Base-by-base conservation (phyloP, 2,888 invertebrate genomes). In the Pinctada fucata region DNA sequence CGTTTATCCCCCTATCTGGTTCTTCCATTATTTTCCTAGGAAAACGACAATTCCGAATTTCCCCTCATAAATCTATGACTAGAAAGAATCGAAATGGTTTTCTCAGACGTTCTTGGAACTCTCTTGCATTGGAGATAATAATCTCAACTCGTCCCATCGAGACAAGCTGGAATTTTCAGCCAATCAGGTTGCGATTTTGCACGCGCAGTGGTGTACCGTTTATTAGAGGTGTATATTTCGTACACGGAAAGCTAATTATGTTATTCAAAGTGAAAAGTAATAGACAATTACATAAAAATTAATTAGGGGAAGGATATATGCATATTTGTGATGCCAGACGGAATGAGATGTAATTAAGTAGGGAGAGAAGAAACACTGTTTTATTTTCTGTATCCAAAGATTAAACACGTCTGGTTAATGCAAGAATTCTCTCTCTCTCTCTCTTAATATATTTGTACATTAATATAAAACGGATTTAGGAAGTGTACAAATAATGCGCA, bases 61-160 rank as follows among this genome's bases (percentile, higher is more conserved):
- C 63, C 64, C 78, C 76, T 80, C 80, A 80, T 80, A 80, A 80
- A 80, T 80, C 77, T 80, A 78, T 65, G 70, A 77, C 77, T 77
- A 68, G 66, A 64, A 75, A 51, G 58, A 63, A 80, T 72, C 77
- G 78, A 72, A 78, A 80, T 80, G 80, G 75, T 65, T 75, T 78
- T 71, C 76, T 80, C 80, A 80, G 80, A 74, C 78, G 80, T 77
- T 67, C 67, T 68, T 50, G 77, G 82, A 84, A 68, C 78, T 85
- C 78, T 79, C 75, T 71, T 87, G 87, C 64, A 82, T 83, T 75
- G 85, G 85, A 48, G 81, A 82, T 74, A 74, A 48, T 51, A 74
- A 58, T 58, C 58, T 74, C 74, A 66, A 50, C n/a, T 48, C 48
- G 16, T 65, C 74, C 74, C 66, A 58, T 49, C 65, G 45, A n/a